Base-by-base conservation (phyloP, 2,113 vertebrate genomes). In the Gnathochromis pfefferi region DNA sequence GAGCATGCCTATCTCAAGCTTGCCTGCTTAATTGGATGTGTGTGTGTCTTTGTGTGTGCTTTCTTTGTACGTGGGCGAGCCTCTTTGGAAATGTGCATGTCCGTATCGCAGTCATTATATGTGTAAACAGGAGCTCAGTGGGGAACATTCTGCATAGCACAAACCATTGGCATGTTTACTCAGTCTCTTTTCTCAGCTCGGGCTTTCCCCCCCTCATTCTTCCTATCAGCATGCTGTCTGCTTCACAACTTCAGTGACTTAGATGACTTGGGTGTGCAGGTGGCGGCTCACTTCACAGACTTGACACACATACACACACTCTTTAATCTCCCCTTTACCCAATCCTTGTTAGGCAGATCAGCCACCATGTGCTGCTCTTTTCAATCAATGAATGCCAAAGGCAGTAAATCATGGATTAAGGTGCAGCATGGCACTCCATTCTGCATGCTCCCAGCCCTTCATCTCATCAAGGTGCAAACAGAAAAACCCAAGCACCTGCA, bases 371-470 rank as follows among this genome's bases (percentile, higher is more conserved):
- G 73, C 90, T 93, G 88, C 92, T 95, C 91, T 93, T 94, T 95
- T 95, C 93, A 94, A 95, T 96, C 94, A 94, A 82, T 84, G 84
- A 42, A 87, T 87, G 90, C 85, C 86, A 90, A 86, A 91, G 93
- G 93, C 90, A 90, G 90, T 95, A 91, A 95, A 94, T 95, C 92
- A 89, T 78, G 92, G 91, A 92, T 94, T 93, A 89, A 94, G 95
- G 94, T 92, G 91, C 78, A 47, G 90, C 73, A 10, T 84, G 89
- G 93, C 87, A 58, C 94, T 94, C 88, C 81, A 93, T 93, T 93
- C 90, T 80, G 78, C 83, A 83, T 86, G 88, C 85, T 87, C 75
- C 42, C 35, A 19, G 91, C 88, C 88, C 87, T 94, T 90, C 90
- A 85, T 92, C 92, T 96, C 91, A 93, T 95, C 95, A 94, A 90